A percentile compares a stretch with the other conserved stretches of the same genome.
Evolutionary conservation across 92 coral and sea anemone genomes (phyloP).

Genomic region (Parazoanthus atlanticus): DNA sequence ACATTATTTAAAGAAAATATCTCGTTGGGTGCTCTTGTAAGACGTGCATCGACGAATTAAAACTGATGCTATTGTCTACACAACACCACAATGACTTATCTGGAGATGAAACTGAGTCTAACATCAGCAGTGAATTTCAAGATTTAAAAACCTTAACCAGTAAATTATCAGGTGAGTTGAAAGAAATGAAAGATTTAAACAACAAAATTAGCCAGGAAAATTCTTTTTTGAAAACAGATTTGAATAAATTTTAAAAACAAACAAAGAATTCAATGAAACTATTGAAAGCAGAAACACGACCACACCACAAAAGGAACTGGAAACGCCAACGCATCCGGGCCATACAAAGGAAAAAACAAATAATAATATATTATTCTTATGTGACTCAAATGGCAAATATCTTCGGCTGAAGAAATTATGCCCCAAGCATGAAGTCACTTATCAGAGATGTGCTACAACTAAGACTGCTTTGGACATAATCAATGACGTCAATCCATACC

Average conservation of each 20-base stretch:
- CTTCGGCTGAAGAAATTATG: slow-evolving; percentile 6
- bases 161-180: not conserved
- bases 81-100: not conserved
- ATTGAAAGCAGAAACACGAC: not conserved
- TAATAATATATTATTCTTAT: not conserved
- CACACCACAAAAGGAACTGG: not conserved
- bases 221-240: too few relatives aligned
- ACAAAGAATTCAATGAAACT: too few relatives aligned
- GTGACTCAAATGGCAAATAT: slow-evolving; percentile 23
- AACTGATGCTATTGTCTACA: too few relatives aligned
- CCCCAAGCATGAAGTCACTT: not conserved
- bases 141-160: not conserved
- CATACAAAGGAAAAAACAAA: not conserved
- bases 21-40: too few relatives aligned
- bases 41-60: too few relatives aligned
- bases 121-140: not conserved
- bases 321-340: not conserved
- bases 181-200: not conserved
- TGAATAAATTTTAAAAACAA: too few relatives aligned
- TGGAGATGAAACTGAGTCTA: not conserved
- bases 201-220: not conserved
- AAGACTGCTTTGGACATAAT: slow-evolving; percentile 2
- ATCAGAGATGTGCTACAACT: slow-evolving; percentile 3
- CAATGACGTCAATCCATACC: not conserved
- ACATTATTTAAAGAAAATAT: too few relatives aligned